Percentiles rank a stretch among this genome's conserved stretches.
Evolutionary conservation across 1,140 invertebrate genomes (phyloP).

Genomic region (Aphaenogaster floridana): DNA sequence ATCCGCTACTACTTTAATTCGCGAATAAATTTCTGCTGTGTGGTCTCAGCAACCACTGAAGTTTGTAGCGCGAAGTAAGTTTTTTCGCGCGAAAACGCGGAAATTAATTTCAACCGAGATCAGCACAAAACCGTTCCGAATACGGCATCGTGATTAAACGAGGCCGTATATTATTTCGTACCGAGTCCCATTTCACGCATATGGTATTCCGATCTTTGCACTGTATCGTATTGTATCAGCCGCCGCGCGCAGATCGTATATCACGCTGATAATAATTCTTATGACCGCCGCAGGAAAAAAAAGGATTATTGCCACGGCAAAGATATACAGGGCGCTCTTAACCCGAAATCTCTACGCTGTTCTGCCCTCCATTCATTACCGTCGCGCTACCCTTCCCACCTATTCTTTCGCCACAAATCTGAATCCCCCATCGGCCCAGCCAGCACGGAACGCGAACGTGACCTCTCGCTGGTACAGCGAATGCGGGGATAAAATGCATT

Average conservation of each 20-base stretch:
- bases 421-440: constrained; percentile 64
- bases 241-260: constrained; percentile 55
- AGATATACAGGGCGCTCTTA: constrained; percentile 62
- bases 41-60: not conserved
- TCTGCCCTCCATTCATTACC: constrained; percentile 70
- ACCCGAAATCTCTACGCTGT: constrained; percentile 68
- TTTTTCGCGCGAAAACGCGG: constrained; percentile 23
- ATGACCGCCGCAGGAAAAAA: constrained; percentile 27
- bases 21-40: constrained; percentile 40
- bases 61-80: constrained; percentile 21
- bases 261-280: constrained; percentile 62
- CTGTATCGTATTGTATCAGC: constrained; percentile 61
- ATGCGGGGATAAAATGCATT: constrained; percentile 80
- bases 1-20: constrained; percentile 51
- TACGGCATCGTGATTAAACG: constrained; percentile 42
- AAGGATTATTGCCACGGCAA: constrained; percentile 61
- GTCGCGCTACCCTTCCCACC: constrained; percentile 19
- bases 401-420: constrained; percentile 71
- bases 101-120: constrained; percentile 62
- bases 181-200: constrained; percentile 46
- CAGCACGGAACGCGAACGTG: constrained; percentile 66
- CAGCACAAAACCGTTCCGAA: constrained; percentile 29
- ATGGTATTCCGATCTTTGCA: constrained; percentile 60
- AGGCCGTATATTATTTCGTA: constrained; percentile 29
- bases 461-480: constrained; percentile 68